Evolutionary conservation across 2,888 invertebrate species (phyloP), one percentile per base, ranked within the genome.

Genomic region (Eutolmus rufibarbis): DNA sequence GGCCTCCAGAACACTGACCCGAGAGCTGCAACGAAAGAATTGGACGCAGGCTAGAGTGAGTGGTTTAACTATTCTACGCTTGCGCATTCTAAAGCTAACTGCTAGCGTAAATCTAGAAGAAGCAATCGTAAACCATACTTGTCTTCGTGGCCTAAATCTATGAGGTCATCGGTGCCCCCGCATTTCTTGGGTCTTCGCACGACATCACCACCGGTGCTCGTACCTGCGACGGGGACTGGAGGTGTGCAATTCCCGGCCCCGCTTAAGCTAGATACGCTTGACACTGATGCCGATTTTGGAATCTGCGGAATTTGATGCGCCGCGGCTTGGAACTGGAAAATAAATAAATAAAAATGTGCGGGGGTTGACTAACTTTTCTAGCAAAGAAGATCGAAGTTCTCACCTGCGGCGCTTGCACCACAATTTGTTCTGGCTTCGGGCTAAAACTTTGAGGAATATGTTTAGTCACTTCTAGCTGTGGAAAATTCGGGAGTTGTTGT

Each of bases 1-100:
- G 89, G 97, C 97, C 92, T 97, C 97, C 90, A 97, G 93, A 90
- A 97, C 92, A 87, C 92, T 93, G n/a, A 93, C 92, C 76, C 92
- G 91, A 1, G 92, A 91, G 85, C 93, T 93, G 87, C 3, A 91
- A 90, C 8, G 19, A 19, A 86, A 87, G 40, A 78, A 66, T 14
- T 86, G 40, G 84, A 82, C 28, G 57, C 85, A 79, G n/a, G 8
- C 84, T 78, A 66, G 56, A 57, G 57, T 82, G 19, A 82, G n/a
- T 19, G 37, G 37, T 34, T 66, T 82, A 34, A 57, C n/a, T 19
- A n/a, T 82, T 66, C 14, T 66, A 37, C 82, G 57, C n/a, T 66
- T 82, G n/a, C 31, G 23, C 82, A 82, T 81, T 66, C 74, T 87
- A 28, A n/a, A 74, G 77, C 0, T 14, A 66, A 19, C 76, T 23